Conservation (phyloP, 2,113 vertebrate species). For the Zapus hudsonius region DNA sequence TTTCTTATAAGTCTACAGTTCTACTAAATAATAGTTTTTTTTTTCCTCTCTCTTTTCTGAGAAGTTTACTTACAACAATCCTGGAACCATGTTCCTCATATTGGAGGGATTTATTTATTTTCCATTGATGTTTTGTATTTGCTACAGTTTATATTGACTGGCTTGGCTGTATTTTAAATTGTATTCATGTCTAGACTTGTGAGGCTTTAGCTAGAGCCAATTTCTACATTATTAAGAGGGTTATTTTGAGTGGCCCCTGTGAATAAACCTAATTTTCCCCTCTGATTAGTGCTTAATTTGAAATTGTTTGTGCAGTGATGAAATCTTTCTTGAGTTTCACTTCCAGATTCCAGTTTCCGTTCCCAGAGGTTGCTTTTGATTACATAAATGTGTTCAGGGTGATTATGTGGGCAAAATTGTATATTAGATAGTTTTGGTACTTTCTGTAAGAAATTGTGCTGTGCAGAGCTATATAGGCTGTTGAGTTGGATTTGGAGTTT, state of each 20-base stretch:
- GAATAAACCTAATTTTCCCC: constrained; percentile 82
- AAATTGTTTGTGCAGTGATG: constrained; percentile 80
- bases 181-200: constrained; percentile 80
- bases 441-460: constrained; percentile 61
- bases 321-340: constrained; percentile 80
- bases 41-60: background rate
- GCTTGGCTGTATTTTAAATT: constrained; percentile 76
- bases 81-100: constrained; percentile 67
- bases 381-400: constrained; percentile 78
- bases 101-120: constrained; percentile 77
- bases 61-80: constrained; percentile 54
- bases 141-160: constrained; percentile 74
- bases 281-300: constrained; percentile 81
- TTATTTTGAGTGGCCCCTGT: constrained; percentile 80
- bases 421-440: constrained; percentile 68
- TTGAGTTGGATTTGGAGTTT: constrained; percentile 41
- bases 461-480: constrained; percentile 46
- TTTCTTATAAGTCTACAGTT: constrained; percentile 55
- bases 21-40: constrained; percentile 12
- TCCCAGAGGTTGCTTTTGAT: constrained; percentile 78
- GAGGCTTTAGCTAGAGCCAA: constrained; percentile 71
- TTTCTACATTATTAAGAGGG: constrained; percentile 78
- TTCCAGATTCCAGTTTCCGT: constrained; percentile 71
- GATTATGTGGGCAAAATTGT: constrained; percentile 77
- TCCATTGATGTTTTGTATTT: constrained; percentile 77